Evolutionary conservation across 2,113 vertebrate genomes (phyloP), one percentile per base, ranked within the genome.

Genomic region (Panthera tigris): DNA sequence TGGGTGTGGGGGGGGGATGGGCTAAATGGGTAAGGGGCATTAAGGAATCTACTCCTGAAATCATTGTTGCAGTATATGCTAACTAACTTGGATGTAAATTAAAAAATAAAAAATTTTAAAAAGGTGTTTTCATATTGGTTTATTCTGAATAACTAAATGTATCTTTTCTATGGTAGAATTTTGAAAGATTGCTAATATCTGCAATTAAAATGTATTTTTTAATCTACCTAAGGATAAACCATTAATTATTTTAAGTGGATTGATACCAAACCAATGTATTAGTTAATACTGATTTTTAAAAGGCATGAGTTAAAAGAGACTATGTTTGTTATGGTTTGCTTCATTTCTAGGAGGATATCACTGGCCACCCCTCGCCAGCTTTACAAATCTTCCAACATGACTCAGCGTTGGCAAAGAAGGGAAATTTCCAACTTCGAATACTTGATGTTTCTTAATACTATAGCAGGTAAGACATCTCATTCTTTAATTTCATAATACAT

Each of bases 391-490:
- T 99, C 99, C 97, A 99, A 99, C 98, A 99, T 99, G 99, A 99
- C 99, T 98, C 99, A 99, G 98, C 99, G 99, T 96, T 99, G 99
- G 99, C 99, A 99, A 98, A 99, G 99, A 98, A 99, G 99, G 84
- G 99, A 99, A 98, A 99, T 99, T 97, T 99, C 99, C 90, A 99
- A 99, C 99, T 99, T 99, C 91, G 99, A 99, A 98, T 99, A 99
- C 98, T 98, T 99, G 98, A 99, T 99, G 99, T 99, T 99, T 98
- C 99, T 99, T 97, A 99, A 99, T 98, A 99, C 99, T 79, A 99
- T 99, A 92, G 99, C 99, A 99, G 99, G 99, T 99, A 99, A 99
- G 98, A 93, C 80, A 97, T 97, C 95, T 97, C 84, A 82, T 79
- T 97, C 87, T 98, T 97, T 98, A 98, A 97, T 97, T 92, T 91